Evolutionary conservation across 2,113 vertebrate species (phyloP).

Genomic region (Gobiocypris rarus): DNA sequence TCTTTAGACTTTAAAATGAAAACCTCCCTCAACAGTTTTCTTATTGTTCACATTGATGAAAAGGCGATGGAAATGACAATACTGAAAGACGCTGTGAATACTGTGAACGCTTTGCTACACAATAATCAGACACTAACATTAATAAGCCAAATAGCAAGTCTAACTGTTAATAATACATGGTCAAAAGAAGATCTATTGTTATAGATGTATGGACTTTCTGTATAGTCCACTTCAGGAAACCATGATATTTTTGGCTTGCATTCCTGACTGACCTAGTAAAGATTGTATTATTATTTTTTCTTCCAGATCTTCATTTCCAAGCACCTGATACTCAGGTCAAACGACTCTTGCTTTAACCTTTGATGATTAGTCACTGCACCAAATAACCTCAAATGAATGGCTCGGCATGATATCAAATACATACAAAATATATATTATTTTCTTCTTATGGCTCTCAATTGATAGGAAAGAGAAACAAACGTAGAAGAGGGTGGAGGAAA

Average conservation of each 20-base stretch:
- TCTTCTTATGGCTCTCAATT: not conserved
- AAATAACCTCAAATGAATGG: not conserved
- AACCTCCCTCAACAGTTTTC: not conserved
- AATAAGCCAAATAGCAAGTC: not conserved
- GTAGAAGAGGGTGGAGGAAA: not conserved
- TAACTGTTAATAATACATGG: not conserved
- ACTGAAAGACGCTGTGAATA: too few species aligned
- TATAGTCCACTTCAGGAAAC: not conserved
- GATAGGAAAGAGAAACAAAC: not conserved
- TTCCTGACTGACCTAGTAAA: slow-evolving; percentile 15
- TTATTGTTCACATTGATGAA: not conserved
- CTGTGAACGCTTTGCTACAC: not conserved
- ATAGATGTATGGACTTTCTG: not conserved
- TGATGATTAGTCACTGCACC: slow-evolving; percentile 25
- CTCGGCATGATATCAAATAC: not conserved
- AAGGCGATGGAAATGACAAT: not conserved
- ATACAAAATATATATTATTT: not conserved
- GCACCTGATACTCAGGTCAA: not conserved
- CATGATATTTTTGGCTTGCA: slow-evolving; percentile 18
- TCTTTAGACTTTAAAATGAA: not conserved
- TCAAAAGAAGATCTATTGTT: not conserved
- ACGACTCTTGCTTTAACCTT: not conserved
- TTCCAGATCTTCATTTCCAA: not conserved
- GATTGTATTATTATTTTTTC: not conserved
- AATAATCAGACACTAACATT: not conserved